Evolutionary conservation across 2,113 vertebrate genomes (phyloP).

Genomic region (Nansenia antarctica): DNA sequence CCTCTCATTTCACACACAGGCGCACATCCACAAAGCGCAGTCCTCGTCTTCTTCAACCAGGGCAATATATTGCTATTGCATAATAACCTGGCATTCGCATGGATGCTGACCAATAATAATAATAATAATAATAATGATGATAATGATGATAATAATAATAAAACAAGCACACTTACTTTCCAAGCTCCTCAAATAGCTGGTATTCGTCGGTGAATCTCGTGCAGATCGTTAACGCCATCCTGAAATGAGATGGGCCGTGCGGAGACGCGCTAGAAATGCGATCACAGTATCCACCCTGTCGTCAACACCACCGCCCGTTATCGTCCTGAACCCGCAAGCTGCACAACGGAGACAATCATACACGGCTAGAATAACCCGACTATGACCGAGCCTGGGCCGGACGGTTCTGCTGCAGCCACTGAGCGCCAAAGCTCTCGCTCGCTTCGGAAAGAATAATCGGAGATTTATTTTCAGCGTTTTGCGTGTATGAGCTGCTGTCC

Average conservation of each 20-base stretch:
- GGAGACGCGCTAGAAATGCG: constrained; percentile 47
- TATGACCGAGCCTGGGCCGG: constrained; percentile 26
- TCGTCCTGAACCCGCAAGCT: constrained; percentile 43
- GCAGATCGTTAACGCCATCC: constrained; percentile 91
- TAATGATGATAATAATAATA: not conserved
- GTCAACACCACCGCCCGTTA: constrained; percentile 21
- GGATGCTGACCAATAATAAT: constrained; percentile 26
- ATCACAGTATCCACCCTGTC: constrained; percentile 51
- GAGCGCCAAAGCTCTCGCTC: constrained; percentile 22
- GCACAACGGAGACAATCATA: constrained; percentile 54
- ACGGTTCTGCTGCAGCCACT: constrained; percentile 56
- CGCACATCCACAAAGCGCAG: not conserved
- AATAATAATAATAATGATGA: too few relatives aligned
- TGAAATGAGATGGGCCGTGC: constrained; percentile 41
- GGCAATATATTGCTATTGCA: not conserved
- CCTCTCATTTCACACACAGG: not conserved
- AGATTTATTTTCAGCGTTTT: too few relatives aligned
- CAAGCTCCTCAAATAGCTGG: constrained; percentile 97
- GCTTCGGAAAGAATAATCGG: constrained; percentile 16
- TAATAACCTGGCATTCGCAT: not conserved
- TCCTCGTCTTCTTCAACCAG: not conserved
- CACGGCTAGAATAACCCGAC: constrained; percentile 51
- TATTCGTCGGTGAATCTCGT: constrained; percentile 97
- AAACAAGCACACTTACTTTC: constrained; percentile 84
- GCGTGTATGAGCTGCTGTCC: too few relatives aligned